A percentile compares a stretch with the other conserved stretches of the same genome.
Conservation (phyloP, 2,113 vertebrate species). For the Dascyllus trimaculatus region DNA sequence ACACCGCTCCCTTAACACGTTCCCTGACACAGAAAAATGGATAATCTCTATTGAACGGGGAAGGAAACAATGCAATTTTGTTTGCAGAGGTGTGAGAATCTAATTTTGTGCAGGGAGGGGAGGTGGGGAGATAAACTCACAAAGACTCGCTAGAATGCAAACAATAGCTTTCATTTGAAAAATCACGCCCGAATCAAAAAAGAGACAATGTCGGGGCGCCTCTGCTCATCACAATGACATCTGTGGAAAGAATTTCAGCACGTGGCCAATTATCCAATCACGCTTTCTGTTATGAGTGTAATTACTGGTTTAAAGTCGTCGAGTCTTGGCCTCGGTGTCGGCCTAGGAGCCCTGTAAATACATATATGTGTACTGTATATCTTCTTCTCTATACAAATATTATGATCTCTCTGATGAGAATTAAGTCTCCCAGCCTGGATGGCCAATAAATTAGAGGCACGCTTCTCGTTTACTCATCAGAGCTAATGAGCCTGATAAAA, state of each 20-base stretch:
- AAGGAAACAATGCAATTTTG: constrained; percentile 78
- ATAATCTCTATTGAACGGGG: constrained; percentile 77
- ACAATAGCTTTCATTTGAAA: constrained; percentile 59
- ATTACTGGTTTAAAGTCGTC: constrained; percentile 75
- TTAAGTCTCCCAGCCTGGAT: constrained; percentile 86
- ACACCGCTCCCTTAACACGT: constrained; percentile 74
- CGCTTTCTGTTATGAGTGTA: constrained; percentile 64
- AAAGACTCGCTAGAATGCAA: constrained; percentile 51
- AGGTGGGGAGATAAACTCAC: constrained; percentile 66
- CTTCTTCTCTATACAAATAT: constrained; percentile 86
- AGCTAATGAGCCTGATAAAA: constrained; percentile 91
- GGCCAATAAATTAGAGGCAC: constrained; percentile 89
- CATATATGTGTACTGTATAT: constrained; percentile 58
- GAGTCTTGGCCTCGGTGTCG: constrained; percentile 67
- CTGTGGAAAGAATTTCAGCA: constrained; percentile 50
- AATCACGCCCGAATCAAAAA: constrained; percentile 49
- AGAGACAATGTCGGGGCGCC: constrained; percentile 4
- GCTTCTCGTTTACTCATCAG: constrained; percentile 89
- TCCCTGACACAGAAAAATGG: constrained; percentile 80
- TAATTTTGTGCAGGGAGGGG: constrained; percentile 73
- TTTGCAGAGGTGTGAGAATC: constrained; percentile 77
- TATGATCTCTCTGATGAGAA: constrained; percentile 88
- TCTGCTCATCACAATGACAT: constrained; percentile 32
- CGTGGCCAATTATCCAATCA: constrained; percentile 61
- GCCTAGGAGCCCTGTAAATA: constrained; percentile 66